Percentiles rank a stretch among this genome's conserved stretches.
Conservation (phyloP, 2,888 invertebrate species). For the Molorchus minor region DNA sequence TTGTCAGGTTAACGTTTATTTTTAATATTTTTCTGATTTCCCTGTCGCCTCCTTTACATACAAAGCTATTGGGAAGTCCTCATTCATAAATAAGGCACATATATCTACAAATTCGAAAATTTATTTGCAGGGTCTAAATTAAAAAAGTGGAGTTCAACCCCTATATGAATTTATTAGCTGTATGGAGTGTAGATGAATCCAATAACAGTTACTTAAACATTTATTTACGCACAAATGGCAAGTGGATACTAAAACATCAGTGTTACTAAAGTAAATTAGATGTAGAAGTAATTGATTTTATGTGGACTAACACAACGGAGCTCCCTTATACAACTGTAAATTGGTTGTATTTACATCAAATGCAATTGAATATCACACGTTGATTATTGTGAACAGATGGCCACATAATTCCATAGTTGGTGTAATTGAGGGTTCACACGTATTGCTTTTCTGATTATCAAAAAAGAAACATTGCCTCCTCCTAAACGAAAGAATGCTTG, state of each 20-base stretch:
- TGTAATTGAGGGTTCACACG: constrained; percentile 85
- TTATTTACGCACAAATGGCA: constrained; percentile 40
- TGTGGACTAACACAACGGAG: constrained; percentile 35
- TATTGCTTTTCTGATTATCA: too few species aligned
- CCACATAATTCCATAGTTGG: constrained; percentile 65
- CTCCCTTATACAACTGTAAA: constrained; percentile 32
- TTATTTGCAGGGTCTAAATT: constrained; percentile 43
- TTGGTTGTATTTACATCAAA: constrained; percentile 38
- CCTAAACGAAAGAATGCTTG: too few species aligned
- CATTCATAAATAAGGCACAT: too few species aligned
- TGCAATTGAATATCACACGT: constrained; percentile 31
- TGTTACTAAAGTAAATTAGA: constrained; percentile 33
- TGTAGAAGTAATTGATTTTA: constrained; percentile 31
- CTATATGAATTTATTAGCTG: constrained; percentile 36
- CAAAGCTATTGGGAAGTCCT: too few species aligned
- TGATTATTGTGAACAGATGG: constrained; percentile 33
- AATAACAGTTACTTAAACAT: constrained; percentile 38
- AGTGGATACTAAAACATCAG: constrained; percentile 47
- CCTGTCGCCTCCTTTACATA: too few species aligned
- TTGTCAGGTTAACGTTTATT: too few species aligned
- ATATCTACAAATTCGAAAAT: too few species aligned
- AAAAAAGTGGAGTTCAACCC: constrained; percentile 39
- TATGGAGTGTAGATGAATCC: constrained; percentile 29
- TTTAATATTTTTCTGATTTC: too few species aligned
- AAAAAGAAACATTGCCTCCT: too few species aligned